phyloP scores from a whole-genome alignment of 1,140 invertebrate species.

The Drosophila lacertosa region DNA sequence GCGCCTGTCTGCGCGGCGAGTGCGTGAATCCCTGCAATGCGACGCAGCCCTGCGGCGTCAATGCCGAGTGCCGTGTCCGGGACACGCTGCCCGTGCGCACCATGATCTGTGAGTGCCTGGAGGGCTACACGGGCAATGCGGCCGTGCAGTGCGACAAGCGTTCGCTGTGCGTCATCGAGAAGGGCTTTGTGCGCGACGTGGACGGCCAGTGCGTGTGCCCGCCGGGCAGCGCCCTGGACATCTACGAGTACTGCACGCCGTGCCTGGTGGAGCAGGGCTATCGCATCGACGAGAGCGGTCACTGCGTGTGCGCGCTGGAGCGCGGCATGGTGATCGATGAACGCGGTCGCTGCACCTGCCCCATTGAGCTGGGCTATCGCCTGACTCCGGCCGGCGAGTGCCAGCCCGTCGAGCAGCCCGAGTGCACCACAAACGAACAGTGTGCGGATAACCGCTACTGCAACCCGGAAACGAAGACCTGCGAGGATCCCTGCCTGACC shows the following conservation, averaged over 20 bases:
- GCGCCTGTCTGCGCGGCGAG: conserved; percentile 91
- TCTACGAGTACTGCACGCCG: conserved; percentile 90
- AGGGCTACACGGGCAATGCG: conserved; percentile 93
- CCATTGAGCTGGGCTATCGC: conserved; percentile 88
- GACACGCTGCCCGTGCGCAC: conserved; percentile 93
- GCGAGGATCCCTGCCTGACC: conserved; percentile 90
- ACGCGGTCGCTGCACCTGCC: conserved; percentile 91
- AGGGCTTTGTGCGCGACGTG: conserved; percentile 89
- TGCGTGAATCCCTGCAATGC: conserved; percentile 94
- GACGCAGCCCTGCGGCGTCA: conserved; percentile 92
- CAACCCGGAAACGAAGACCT: conserved; percentile 87
- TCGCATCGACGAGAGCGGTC: conserved; percentile 89
- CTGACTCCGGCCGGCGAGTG: conserved; percentile 88
- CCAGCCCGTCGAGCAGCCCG: conserved; percentile 85
- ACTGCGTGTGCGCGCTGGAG: conserved; percentile 91
- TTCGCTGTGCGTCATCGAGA: conserved; percentile 88
- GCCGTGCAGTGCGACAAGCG: conserved; percentile 90
- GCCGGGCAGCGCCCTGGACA: conserved; percentile 90
- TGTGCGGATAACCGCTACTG: conserved; percentile 92
- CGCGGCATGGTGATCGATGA: conserved; percentile 90
- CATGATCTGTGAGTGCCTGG: conserved; percentile 94
- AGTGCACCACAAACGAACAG: conserved; percentile 90
- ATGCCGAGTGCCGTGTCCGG: conserved; percentile 91
- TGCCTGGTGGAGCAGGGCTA: conserved; percentile 90
- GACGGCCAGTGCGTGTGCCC: conserved; percentile 91